These are phyloP conservation scores for Chydorus sphaericus DNA, from an alignment of 2,888 invertebrate species.

Conservation along the genomic window DNA sequence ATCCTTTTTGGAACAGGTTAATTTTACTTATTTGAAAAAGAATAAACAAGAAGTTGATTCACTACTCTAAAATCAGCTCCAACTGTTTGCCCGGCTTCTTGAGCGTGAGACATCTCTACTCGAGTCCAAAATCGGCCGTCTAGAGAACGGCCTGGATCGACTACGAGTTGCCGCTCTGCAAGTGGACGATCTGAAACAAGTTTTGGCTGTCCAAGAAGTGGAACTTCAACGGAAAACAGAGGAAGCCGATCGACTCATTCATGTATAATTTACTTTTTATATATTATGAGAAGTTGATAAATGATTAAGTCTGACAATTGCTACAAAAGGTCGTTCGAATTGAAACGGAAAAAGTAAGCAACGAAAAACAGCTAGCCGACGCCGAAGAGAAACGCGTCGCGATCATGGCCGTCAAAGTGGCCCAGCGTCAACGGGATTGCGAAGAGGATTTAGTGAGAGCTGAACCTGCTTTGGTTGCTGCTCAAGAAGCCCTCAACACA, in stretches of 20 bases:
- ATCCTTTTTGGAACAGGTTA: slow-evolving; percentile 90
- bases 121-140: slow-evolving; percentile 64
- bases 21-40: no score
- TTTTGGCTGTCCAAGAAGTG: slow-evolving; percentile 80
- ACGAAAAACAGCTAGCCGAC: slow-evolving; percentile 78
- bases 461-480: slow-evolving; percentile 81
- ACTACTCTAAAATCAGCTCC: no score
- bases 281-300: no score
- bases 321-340: slow-evolving; percentile 64
- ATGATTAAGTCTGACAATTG: not conserved
- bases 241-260: slow-evolving; percentile 79
- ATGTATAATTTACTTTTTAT: not conserved
- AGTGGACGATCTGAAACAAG: slow-evolving; percentile 82
- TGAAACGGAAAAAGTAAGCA: slow-evolving; percentile 87
- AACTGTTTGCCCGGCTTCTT: slow-evolving; percentile 73
- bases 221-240: slow-evolving; percentile 90
- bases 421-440: slow-evolving; percentile 83
- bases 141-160: slow-evolving; percentile 89
- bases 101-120: slow-evolving; percentile 70
- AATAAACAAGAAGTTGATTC: no score
- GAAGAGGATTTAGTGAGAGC: slow-evolving; percentile 85
- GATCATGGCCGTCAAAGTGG: slow-evolving; percentile 84
- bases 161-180: slow-evolving; percentile 36
- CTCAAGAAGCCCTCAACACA: slow-evolving; percentile 87
- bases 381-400: slow-evolving; percentile 90